phyloP scores from a whole-genome alignment of 1,140 invertebrate species.

The Charaxes varanes region DNA sequence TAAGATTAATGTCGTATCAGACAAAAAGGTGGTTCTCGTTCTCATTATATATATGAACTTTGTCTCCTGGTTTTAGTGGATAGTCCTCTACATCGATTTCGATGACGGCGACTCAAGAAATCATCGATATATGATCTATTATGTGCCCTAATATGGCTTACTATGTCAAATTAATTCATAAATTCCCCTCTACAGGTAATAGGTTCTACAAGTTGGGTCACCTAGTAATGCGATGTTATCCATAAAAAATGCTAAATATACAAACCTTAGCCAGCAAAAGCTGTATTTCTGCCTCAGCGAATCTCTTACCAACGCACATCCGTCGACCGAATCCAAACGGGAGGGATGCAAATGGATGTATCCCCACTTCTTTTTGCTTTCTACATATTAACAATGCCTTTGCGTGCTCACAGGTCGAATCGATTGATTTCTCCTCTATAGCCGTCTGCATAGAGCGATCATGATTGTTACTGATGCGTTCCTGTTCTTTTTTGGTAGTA shows the following conservation, averaged over 20 bases:
- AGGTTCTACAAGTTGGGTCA: no score
- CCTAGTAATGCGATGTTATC: no score
- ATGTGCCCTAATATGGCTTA: no score
- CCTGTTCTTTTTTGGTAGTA: conserved; percentile 4
- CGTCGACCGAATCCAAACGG: conserved; percentile 89
- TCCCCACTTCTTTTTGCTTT: conserved; percentile 55
- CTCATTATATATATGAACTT: no score
- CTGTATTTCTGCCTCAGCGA: conserved; percentile 87
- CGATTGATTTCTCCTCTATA: conserved; percentile 4
- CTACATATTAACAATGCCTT: conserved; percentile 30
- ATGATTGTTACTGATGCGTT: not conserved
- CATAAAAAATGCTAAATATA: not conserved
- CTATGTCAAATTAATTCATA: no score
- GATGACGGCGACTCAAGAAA: no score
- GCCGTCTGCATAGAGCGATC: not conserved
- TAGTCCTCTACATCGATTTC: no score
- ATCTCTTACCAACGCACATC: conserved; percentile 87
- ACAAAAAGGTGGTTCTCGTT: no score
- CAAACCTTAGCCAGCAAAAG: conserved; percentile 77
- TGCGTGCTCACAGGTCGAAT: conserved; percentile 18
- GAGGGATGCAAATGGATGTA: conserved; percentile 84
- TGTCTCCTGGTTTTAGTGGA: no score
- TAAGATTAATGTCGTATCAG: no score
- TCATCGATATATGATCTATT: no score
- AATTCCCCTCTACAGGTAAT: no score